Conservation (phyloP, 2,888 invertebrate species). For the Hirtodrosophila cameraria region DNA sequence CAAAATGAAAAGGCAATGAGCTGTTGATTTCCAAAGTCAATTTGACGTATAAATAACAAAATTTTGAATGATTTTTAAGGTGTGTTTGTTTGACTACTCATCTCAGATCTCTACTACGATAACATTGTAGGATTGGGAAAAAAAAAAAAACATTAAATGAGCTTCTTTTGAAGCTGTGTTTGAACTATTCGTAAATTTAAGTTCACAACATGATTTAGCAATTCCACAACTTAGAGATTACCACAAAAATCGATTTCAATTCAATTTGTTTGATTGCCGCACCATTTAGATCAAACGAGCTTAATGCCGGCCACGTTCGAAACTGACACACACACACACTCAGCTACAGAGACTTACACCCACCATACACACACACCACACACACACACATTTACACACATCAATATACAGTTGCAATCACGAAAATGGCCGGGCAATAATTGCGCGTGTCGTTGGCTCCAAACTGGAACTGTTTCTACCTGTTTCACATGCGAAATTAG, state of each 20-base stretch:
- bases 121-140: no score
- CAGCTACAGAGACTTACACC: constrained; percentile 11
- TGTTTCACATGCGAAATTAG: constrained; percentile 78
- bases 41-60: no score
- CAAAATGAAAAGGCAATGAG: no score
- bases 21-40: no score
- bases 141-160: constrained; percentile 29
- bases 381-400: constrained; percentile 12
- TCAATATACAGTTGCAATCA: constrained; percentile 63
- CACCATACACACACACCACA: constrained; percentile 3
- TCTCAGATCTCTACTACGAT: no score
- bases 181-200: constrained; percentile 9
- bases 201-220: constrained; percentile 35
- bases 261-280: constrained; percentile 74
- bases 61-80: no score
- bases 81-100: no score
- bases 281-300: constrained; percentile 71
- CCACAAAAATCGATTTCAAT: constrained; percentile 71
- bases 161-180: background rate
- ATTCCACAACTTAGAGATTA: constrained; percentile 49
- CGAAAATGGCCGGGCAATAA: constrained; percentile 77
- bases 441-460: constrained; percentile 76
- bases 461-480: constrained; percentile 73
- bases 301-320: constrained; percentile 69
- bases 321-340: constrained; percentile 26